These are phyloP conservation scores for Dysmachus trigonus DNA, from an alignment of 2,888 invertebrate genomes.

Conservation along the genomic window DNA sequence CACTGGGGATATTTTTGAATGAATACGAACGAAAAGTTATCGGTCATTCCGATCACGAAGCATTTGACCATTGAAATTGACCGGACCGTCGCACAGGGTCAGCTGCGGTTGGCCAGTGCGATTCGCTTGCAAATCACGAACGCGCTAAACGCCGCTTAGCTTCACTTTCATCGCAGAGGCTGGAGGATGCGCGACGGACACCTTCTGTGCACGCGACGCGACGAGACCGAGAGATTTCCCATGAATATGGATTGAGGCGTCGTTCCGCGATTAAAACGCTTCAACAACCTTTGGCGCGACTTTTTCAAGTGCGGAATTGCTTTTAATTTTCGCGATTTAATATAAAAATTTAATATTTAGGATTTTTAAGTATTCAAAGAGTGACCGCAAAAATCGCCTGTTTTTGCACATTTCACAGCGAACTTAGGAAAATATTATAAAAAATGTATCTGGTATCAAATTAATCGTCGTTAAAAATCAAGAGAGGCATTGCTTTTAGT, in stretches of 20 bases:
- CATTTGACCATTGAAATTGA: background rate
- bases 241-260: background rate
- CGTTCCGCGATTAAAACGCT: background rate
- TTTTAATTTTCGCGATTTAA: background rate
- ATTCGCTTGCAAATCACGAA: slow-evolving; percentile 8
- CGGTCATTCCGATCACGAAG: background rate
- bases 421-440: too few relatives aligned
- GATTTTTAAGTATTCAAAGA: too few relatives aligned
- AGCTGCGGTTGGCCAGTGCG: background rate
- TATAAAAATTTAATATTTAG: background rate
- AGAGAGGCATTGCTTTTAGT: too few relatives aligned
- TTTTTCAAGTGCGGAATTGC: background rate
- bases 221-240: background rate
- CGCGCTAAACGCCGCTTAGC: background rate
- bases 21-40: background rate
- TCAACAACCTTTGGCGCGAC: background rate
- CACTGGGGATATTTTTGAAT: background rate
- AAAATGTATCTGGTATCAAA: too few relatives aligned
- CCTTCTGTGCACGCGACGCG: background rate
- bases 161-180: background rate
- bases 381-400: too few relatives aligned
- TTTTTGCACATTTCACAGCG: too few relatives aligned
- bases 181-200: background rate
- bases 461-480: too few relatives aligned
- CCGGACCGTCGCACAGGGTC: background rate